Percentiles rank a stretch among this genome's conserved stretches.
Evolutionary conservation across 1,140 invertebrate species (phyloP).

Genomic region (Caenorhabditis elegans): DNA sequence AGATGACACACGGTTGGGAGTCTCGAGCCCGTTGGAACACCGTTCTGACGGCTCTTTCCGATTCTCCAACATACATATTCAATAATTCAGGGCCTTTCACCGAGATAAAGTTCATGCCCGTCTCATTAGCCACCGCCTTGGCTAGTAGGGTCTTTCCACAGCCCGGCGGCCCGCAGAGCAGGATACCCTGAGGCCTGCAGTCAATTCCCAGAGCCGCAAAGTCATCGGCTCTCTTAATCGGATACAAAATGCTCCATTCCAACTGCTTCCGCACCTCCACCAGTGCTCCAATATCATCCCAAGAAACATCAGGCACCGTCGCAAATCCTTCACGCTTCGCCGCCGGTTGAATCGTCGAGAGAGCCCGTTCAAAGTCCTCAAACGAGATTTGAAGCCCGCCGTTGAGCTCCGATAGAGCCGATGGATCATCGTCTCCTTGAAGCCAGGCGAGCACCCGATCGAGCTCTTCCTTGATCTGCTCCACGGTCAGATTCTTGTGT

Average conservation of each 20-base stretch:
- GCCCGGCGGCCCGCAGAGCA: slow-evolving; percentile 90
- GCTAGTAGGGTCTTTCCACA: slow-evolving; percentile 70
- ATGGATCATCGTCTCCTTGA: slow-evolving; percentile 44
- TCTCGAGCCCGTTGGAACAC: slow-evolving; percentile 90
- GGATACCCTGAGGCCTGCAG: slow-evolving; percentile 78
- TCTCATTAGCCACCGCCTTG: slow-evolving; percentile 87
- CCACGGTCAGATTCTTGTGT: not conserved
- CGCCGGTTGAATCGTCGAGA: slow-evolving; percentile 74
- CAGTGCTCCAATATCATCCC: slow-evolving; percentile 93
- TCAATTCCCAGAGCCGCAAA: slow-evolving; percentile 78
- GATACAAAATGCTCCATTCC: slow-evolving; percentile 84
- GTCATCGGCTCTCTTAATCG: slow-evolving; percentile 81
- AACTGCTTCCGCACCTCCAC: slow-evolving; percentile 84
- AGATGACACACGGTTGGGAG: slow-evolving; percentile 95
- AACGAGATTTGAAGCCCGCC: slow-evolving; percentile 43
- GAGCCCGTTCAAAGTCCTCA: slow-evolving; percentile 71
- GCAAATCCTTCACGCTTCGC: slow-evolving; percentile 84
- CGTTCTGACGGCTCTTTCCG: slow-evolving; percentile 89
- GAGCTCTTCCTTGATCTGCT: slow-evolving; percentile 12
- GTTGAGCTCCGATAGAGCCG: slow-evolving; percentile 4
- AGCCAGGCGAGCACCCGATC: slow-evolving; percentile 53
- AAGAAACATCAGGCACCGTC: slow-evolving; percentile 92
- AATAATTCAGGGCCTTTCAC: slow-evolving; percentile 94
- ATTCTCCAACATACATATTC: slow-evolving; percentile 99
- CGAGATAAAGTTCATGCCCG: slow-evolving; percentile 92